Evolutionary conservation across 2,888 invertebrate genomes (phyloP).

Genomic region (Cheilosia scutellata): DNA sequence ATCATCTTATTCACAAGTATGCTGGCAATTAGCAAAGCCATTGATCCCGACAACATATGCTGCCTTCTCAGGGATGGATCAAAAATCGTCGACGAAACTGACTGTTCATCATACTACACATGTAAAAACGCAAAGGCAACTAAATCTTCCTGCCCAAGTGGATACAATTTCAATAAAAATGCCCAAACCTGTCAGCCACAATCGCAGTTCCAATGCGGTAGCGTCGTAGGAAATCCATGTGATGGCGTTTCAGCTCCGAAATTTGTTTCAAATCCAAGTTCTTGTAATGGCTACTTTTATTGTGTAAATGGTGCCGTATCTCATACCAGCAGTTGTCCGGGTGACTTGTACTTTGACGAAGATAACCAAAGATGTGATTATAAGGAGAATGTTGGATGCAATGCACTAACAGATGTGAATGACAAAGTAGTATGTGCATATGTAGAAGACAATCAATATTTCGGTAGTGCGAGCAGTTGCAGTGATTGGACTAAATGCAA

Average conservation of each 20-base stretch:
- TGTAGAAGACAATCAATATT: constrained; percentile 73
- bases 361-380: constrained; percentile 71
- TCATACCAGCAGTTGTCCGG: constrained; percentile 70
- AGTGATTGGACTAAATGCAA: constrained; percentile 75
- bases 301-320: constrained; percentile 70
- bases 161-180: constrained; percentile 77
- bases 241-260: constrained; percentile 46
- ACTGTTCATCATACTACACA: constrained; percentile 75
- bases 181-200: constrained; percentile 69
- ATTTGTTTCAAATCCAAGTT: constrained; percentile 70
- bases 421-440: constrained; percentile 64
- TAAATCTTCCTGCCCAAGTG: constrained; percentile 60
- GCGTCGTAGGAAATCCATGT: constrained; percentile 59
- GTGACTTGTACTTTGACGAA: constrained; percentile 77
- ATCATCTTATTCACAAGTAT: neutral
- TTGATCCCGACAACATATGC: constrained; percentile 71
- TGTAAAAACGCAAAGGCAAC: constrained; percentile 73
- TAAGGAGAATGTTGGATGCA: constrained; percentile 63
- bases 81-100: constrained; percentile 67
- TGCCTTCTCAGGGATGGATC: constrained; percentile 68
- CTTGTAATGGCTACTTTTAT: constrained; percentile 77
- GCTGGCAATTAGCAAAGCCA: constrained; percentile 12
- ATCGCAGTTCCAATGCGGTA: constrained; percentile 70
- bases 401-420: neutral
- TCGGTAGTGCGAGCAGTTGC: constrained; percentile 77